Evolutionary conservation across 1,140 invertebrate species (phyloP).

Genomic region (Lepidurus apus): DNA sequence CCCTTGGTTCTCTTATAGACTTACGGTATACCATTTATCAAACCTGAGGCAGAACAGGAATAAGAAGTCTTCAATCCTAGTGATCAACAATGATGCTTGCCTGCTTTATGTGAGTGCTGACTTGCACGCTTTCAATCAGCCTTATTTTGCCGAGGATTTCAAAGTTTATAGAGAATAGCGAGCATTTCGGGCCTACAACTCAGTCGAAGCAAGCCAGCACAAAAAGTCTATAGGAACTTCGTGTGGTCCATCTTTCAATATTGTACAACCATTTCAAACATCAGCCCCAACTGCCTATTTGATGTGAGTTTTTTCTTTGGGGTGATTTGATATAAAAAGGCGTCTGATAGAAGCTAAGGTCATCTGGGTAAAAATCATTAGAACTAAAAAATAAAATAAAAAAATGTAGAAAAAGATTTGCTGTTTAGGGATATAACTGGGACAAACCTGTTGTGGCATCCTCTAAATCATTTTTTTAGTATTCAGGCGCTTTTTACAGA

Average conservation of each 20-base stretch:
- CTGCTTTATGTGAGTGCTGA: not conserved
- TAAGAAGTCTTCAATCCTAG: constrained; percentile 7
- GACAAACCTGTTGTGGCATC: too few relatives aligned
- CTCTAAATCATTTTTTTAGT: too few relatives aligned
- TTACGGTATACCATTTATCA: not conserved
- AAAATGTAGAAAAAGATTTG: too few relatives aligned
- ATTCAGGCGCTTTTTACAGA: too few relatives aligned
- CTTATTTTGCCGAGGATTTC: not conserved
- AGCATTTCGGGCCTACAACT: not conserved
- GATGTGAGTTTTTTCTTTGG: too few relatives aligned
- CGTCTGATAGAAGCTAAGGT: too few relatives aligned
- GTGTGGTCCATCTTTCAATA: not conserved
- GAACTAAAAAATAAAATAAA: too few relatives aligned
- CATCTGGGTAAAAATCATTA: too few relatives aligned
- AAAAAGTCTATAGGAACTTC: not conserved
- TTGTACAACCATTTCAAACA: not conserved
- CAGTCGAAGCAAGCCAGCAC: not conserved
- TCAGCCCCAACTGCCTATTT: not conserved
- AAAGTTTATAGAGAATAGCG: not conserved
- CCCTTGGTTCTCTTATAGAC: not conserved
- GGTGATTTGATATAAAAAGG: too few relatives aligned
- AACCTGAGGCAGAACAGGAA: not conserved
- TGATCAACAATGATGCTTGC: constrained; percentile 14
- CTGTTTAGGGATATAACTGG: too few relatives aligned
- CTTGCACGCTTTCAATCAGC: not conserved